Evolutionary conservation across 2,113 vertebrate genomes (phyloP).

Genomic region (Myotis davidii): DNA sequence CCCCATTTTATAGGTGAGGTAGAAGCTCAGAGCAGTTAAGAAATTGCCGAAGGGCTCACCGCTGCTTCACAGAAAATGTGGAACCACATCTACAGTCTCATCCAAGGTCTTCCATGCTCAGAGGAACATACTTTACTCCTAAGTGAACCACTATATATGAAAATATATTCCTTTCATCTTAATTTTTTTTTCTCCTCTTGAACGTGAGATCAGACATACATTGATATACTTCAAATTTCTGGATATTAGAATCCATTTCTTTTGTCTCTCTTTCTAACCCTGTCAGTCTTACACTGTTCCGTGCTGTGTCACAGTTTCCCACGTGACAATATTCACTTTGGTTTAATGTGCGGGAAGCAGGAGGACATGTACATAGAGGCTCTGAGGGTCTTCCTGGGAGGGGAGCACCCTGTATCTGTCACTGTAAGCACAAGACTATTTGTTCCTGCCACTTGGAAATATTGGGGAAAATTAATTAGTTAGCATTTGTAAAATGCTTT

Average conservation of each 20-base stretch:
- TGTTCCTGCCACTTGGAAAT: constrained; percentile 30
- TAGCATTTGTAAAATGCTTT: constrained; percentile 65
- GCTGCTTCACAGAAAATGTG: not conserved
- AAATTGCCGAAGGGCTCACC: not conserved
- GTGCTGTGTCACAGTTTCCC: not conserved
- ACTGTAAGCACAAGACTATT: not conserved
- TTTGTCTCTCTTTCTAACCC: not conserved
- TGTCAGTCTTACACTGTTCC: not conserved
- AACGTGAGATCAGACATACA: not conserved
- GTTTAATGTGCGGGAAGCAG: not conserved
- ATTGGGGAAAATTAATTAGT: constrained; percentile 65
- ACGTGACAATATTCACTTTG: not conserved
- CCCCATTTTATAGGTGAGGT: not conserved
- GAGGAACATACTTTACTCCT: not conserved
- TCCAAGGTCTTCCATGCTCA: not conserved
- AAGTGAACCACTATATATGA: not conserved
- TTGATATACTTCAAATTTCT: not conserved
- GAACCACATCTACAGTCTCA: not conserved
- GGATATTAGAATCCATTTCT: not conserved
- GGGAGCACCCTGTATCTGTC: not conserved
- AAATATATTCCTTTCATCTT: not conserved
- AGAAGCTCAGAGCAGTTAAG: not conserved
- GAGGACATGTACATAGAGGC: not conserved
- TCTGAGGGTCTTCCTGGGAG: not conserved
- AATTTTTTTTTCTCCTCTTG: not conserved